Base-by-base conservation (phyloP, 2,113 vertebrate species). In the Cephalopterus ornatus region DNA sequence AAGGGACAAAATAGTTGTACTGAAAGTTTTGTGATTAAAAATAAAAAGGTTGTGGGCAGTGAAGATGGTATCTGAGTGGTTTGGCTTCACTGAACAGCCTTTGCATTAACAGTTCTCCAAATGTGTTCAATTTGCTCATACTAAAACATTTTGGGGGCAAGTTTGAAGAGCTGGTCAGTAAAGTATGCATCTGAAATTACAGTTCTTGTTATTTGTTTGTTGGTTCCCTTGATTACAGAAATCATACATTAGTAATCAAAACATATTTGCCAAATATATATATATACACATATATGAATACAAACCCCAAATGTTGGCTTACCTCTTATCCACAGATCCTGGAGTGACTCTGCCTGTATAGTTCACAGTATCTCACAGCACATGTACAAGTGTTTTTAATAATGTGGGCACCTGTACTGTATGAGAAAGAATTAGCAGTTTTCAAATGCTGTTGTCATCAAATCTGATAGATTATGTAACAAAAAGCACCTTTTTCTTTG, bases 31-130 rank as follows among this genome's bases (percentile, higher is more conserved):
- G 1, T 91, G 88, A 91, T 93, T 91, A 82, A 92, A 94, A 95
- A 78, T 63, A 75, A 78, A 85, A 85, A 91, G 28, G 37, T 82
- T 85, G 46, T 95, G 89, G 71, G 71, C 85, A 82, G 73, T 50
- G 14, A 33, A 88, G 93, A 94, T 95, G 33, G 27, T 83, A 90
- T 96, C 67, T 89, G 89, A 91, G 81, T 28, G 70, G n/a, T 55
- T 72, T 65, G 85, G 88, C 85, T 94, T 91, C 5, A 3, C 42
- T 35, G 8, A 85, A 58, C 32, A 55, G 65, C 37, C 15, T 67
- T 89, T 95, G 61, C 47, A 53, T 89, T 88, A 91, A 63, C 39
- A 11, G 8, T 75, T 76, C 41, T n/a, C 72, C 67, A 94, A 73
- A 85, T 70, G 35, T 2, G 3, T 80, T 88, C 33, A 32, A 17